phyloP scores from a whole-genome alignment of 2,888 invertebrate genomes.

The Eretmocerus hayati region DNA sequence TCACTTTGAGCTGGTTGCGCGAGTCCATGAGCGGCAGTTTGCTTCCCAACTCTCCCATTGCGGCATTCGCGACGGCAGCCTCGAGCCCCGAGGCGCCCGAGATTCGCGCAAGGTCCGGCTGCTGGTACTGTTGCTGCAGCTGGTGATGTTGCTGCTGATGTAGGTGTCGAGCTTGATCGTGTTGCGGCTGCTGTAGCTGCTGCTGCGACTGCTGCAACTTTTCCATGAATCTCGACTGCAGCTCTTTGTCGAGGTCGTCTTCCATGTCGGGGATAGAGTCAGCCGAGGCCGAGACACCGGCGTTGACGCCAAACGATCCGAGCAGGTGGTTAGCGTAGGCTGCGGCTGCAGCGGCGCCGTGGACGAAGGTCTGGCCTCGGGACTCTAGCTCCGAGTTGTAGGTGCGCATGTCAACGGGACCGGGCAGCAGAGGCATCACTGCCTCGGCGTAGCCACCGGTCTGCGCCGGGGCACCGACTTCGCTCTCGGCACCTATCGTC shows the following conservation, averaged over 20 bases:
- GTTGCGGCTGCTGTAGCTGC: no score
- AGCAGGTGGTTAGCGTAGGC: conserved; percentile 59
- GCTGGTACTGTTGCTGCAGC: no score
- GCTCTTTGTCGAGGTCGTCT: conserved; percentile 71
- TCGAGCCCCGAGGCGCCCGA: conserved; percentile 27
- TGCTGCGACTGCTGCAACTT: conserved; percentile 50
- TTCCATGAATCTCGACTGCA: conserved; percentile 61
- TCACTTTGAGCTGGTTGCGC: conserved; percentile 79
- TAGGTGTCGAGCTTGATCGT: no score
- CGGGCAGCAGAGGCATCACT: conserved; percentile 70
- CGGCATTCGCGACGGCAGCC: conserved; percentile 36
- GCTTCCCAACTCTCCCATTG: conserved; percentile 47
- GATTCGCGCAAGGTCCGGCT: conserved; percentile 23
- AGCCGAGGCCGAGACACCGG: conserved; percentile 52
- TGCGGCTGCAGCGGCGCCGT: conserved; percentile 44
- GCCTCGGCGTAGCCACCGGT: conserved; percentile 52
- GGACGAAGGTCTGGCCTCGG: conserved; percentile 53
- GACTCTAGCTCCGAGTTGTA: conserved; percentile 62
- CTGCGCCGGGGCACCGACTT: conserved; percentile 29
- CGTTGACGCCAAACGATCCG: conserved; percentile 38
- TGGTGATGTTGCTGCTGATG: no score
- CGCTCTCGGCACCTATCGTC: conserved; percentile 26
- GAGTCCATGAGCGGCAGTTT: conserved; percentile 74
- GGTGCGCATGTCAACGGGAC: conserved; percentile 85
- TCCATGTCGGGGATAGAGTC: conserved; percentile 68